A percentile compares a stretch with the other conserved stretches of the same genome.
Conservation (phyloP, 2,797 vertebrate genomes). For the Jordanella pulchra region DNA sequence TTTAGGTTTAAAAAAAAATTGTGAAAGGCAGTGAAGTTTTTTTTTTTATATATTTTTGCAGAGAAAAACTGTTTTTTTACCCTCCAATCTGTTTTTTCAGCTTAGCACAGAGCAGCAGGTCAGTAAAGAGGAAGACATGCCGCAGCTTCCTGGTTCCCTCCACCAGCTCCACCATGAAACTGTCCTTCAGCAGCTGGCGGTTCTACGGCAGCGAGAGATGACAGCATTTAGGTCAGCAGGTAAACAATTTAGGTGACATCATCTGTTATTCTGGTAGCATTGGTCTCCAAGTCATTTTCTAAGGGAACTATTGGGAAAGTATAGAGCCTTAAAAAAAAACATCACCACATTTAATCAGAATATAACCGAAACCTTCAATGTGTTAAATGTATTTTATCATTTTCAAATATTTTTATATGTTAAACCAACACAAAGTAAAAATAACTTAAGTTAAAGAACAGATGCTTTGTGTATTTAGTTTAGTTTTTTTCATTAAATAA, state of each 20-base stretch:
- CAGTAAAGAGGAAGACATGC: constrained; percentile 96
- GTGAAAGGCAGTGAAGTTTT: not conserved
- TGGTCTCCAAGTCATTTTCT: not conserved
- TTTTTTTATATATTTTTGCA: not conserved
- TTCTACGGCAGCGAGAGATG: constrained; percentile 75
- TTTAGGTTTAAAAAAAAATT: not conserved
- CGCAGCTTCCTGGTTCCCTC: constrained; percentile 96
- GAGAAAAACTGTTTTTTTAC: constrained; percentile 73
- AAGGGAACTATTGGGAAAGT: not conserved
- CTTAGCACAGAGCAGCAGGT: constrained; percentile 96
- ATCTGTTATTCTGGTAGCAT: not conserved
- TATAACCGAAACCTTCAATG: not conserved
- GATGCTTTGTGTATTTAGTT: not conserved
- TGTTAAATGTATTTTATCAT: not conserved
- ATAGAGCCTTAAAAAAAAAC: not conserved
- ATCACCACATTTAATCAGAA: not conserved
- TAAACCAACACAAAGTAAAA: not conserved
- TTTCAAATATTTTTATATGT: not conserved
- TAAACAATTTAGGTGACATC: not conserved
- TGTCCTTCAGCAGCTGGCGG: constrained; percentile 96
- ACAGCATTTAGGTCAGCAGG: constrained; percentile 4
- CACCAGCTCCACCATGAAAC: constrained; percentile 98
- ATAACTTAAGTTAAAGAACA: not conserved
- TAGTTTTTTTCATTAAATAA: not conserved
- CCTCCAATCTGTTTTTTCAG: constrained; percentile 97